These are phyloP conservation scores for Picathartes gymnocephalus DNA, from an alignment of 2,113 vertebrate genomes.

Conservation along the genomic window DNA sequence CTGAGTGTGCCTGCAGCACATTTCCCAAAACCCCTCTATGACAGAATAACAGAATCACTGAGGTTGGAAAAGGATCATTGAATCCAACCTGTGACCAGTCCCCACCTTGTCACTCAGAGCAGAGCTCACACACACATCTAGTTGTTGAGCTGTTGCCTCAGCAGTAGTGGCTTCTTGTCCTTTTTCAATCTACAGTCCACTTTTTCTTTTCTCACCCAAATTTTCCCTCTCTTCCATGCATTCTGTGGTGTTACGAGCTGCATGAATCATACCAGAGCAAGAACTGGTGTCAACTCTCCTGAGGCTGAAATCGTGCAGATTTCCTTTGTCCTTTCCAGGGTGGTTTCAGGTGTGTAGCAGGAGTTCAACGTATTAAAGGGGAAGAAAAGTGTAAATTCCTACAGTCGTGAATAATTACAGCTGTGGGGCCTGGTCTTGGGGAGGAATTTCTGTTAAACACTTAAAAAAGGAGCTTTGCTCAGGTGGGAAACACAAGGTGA, in stretches of 20 bases:
- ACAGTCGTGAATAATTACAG: background rate
- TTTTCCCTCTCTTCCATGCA: background rate
- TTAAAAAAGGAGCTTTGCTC: background rate
- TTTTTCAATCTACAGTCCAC: rapidly evolving
- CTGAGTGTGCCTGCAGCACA: background rate
- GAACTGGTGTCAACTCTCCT: background rate
- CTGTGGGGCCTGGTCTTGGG: background rate
- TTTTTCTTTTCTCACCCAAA: background rate
- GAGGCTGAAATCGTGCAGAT: background rate
- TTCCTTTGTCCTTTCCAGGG: background rate
- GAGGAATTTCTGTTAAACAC: background rate
- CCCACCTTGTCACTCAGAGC: background rate
- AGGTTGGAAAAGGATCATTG: background rate
- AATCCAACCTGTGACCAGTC: background rate
- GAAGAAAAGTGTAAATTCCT: background rate
- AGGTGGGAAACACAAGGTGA: background rate
- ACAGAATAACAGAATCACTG: background rate
- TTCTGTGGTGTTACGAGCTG: background rate
- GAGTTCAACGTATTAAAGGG: background rate
- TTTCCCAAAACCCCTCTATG: background rate
- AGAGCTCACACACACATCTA: background rate
- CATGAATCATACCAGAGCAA: background rate
- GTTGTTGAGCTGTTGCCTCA: background rate
- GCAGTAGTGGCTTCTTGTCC: background rate
- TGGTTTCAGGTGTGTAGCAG: background rate